Evolutionary conservation across 2,797 vertebrate species (phyloP).

Genomic region (Microctenopoma stevenorrisi): DNA sequence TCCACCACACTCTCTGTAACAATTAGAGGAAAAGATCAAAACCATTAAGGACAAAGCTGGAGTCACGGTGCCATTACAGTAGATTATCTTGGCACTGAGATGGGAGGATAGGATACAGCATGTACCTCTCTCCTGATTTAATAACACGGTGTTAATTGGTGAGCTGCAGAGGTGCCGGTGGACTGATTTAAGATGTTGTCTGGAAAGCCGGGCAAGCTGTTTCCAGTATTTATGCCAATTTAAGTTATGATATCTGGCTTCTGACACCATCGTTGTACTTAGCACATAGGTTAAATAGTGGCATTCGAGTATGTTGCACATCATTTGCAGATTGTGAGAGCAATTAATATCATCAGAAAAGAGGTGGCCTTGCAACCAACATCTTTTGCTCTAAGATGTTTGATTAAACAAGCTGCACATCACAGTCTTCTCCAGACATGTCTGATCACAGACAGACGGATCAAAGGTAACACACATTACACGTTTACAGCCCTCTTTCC

Average conservation of each 20-base stretch:
- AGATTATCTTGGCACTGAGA: neutral
- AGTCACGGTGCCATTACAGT: neutral
- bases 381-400: constrained; percentile 14
- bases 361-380: neutral
- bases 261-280: no score
- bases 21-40: constrained; percentile 1
- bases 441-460: constrained; percentile 5
- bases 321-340: constrained; percentile 2
- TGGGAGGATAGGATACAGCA: no score
- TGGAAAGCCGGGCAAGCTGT: no score
- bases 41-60: neutral
- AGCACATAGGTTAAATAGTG: no score
- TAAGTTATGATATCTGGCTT: no score
- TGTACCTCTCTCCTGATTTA: neutral
- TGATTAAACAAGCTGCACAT: constrained; percentile 20
- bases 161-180: no score
- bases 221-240: no score
- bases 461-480: constrained; percentile 19
- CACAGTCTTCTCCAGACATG: constrained; percentile 2
- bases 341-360: neutral
- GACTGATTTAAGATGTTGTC: no score
- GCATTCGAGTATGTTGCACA: no score
- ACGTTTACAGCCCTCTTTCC: constrained; percentile 5
- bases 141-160: neutral
- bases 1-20: neutral